These are phyloP conservation scores for Forbesichthys papilliferus DNA, from an alignment of 2,113 vertebrate genomes.

Conservation along the genomic window DNA sequence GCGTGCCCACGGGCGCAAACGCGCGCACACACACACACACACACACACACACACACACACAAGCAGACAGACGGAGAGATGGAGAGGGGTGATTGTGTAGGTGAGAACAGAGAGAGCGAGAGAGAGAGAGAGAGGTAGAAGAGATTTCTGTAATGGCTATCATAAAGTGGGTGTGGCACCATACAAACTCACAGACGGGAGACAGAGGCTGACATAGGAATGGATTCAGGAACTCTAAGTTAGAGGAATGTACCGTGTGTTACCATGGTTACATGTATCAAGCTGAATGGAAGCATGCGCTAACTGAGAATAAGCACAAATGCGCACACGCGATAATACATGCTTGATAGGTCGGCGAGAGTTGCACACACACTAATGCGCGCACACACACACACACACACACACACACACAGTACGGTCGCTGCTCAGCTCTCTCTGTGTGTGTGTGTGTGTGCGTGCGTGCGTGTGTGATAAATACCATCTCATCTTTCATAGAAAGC, in stretches of 20 bases:
- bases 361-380: too few species aligned
- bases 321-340: neutral
- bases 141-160: neutral
- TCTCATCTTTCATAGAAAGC: slow-evolving; percentile 27
- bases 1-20: neutral
- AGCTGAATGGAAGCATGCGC: neutral
- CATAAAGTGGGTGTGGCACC: neutral
- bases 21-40: neutral
- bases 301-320: neutral
- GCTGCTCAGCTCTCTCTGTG: neutral
- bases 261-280: neutral
- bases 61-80: slow-evolving; percentile 43
- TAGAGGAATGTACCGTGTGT: neutral
- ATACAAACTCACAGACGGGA: neutral
- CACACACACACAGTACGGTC: neutral
- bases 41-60: neutral
- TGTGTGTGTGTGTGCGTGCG: neutral
- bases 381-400: neutral
- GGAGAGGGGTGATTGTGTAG: slow-evolving; percentile 62
- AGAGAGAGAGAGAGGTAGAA: slow-evolving; percentile 12
- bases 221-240: neutral
- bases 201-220: neutral
- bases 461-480: slow-evolving; percentile 9
- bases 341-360: too few species aligned
- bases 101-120: slow-evolving; percentile 47